These are phyloP conservation scores for Natator depressus DNA, from an alignment of 2,113 vertebrate species.

Conservation along the genomic window DNA sequence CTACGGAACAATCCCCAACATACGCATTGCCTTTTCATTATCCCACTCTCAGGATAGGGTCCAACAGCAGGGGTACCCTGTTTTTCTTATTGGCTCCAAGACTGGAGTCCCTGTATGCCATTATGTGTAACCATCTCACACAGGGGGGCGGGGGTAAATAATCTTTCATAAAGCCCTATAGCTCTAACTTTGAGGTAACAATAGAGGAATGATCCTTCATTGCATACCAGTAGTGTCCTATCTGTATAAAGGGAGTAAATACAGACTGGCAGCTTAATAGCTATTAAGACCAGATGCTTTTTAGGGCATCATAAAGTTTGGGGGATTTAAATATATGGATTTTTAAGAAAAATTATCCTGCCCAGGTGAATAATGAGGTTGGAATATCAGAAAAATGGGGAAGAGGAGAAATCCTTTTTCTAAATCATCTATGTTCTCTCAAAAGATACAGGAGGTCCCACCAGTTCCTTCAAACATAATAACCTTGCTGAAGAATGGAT, in stretches of 20 bases:
- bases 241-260: not conserved
- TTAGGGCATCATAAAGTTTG: not conserved
- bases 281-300: not conserved
- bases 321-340: not conserved
- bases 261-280: not conserved
- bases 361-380: fast-evolving
- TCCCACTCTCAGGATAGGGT: not conserved
- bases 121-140: not conserved
- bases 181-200: not conserved
- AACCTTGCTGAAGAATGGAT: not conserved
- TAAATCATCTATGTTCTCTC: not conserved
- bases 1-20: not conserved
- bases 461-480: not conserved
- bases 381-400: not conserved
- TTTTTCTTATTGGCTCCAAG: not conserved
- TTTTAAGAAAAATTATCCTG: not conserved
- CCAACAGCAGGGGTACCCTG: not conserved
- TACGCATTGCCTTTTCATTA: fast-evolving
- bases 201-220: not conserved
- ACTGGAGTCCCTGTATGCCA: not conserved
- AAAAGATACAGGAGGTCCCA: not conserved
- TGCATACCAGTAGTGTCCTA: not conserved
- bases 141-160: not conserved
- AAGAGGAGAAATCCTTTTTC: not conserved
- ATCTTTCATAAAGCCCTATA: not conserved